These are phyloP conservation scores for Smutsia gigantea DNA, from an alignment of 2,797 vertebrate genomes.

Conservation along the genomic window DNA sequence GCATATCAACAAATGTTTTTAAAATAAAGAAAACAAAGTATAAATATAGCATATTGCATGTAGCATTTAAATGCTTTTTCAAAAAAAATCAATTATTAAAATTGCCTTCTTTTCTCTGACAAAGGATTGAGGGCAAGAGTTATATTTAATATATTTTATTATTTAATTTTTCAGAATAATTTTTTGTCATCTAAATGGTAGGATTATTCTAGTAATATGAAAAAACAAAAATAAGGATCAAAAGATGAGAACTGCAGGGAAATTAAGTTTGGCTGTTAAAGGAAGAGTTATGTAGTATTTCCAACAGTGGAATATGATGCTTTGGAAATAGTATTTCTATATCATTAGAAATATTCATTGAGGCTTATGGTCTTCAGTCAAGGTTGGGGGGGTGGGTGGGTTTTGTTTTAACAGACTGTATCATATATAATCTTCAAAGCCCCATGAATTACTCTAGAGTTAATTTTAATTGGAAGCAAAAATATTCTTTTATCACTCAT, in stretches of 20 bases:
- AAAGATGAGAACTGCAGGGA: neutral
- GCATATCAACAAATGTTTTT: neutral
- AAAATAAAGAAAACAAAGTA: neutral
- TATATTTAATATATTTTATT: neutral
- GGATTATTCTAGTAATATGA: neutral
- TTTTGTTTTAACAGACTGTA: neutral
- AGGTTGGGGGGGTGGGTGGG: neutral
- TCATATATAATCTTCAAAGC: neutral
- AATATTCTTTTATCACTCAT: neutral
- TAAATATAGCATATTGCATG: neutral
- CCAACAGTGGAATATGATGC: neutral
- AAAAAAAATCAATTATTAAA: neutral
- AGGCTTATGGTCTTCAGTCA: neutral
- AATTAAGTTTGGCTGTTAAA: neutral
- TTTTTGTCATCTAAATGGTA: neutral
- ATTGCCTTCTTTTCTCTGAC: neutral
- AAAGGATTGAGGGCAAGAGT: neutral
- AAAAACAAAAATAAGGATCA: neutral
- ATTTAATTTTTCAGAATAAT: neutral
- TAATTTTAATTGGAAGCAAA: neutral
- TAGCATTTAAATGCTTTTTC: neutral
- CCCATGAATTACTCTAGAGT: neutral
- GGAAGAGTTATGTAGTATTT: neutral
- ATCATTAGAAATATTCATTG: neutral
- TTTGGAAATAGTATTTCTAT: neutral